Conservation (phyloP, 1,140 invertebrate species). For the Micrasema longulum region DNA sequence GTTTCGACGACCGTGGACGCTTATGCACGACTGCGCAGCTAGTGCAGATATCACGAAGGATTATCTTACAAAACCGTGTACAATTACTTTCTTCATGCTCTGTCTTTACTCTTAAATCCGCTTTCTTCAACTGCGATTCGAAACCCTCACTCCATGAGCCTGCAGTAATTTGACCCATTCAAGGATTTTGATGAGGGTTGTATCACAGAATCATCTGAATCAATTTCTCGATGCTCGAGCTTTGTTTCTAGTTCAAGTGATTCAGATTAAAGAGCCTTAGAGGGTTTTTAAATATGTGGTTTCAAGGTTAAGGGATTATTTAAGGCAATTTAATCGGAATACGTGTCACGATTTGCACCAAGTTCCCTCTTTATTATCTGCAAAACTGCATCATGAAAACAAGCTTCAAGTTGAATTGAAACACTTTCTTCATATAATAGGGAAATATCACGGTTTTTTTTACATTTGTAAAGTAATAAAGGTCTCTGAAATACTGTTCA, state of each 20-base stretch:
- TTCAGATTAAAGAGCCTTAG: neutral
- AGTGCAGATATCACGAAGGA: constrained; percentile 17
- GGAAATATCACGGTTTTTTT: no score
- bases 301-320: constrained; percentile 10
- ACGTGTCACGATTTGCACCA: constrained; percentile 4
- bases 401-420: no score
- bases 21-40: constrained; percentile 25
- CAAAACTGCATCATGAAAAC: constrained; percentile 9
- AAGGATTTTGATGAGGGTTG: neutral
- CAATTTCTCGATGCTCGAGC: no score
- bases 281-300: neutral
- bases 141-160: no score
- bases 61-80: constrained; percentile 1
- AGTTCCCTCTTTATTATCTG: constrained; percentile 9
- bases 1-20: constrained; percentile 17
- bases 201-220: no score
- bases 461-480: no score
- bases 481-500: no score
- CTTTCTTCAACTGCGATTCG: neutral
- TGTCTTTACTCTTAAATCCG: neutral
- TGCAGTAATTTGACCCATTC: neutral
- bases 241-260: no score
- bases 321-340: constrained; percentile 8
- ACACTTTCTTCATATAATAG: no score
- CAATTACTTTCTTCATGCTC: constrained; percentile 4